Base-by-base conservation (phyloP, 2,113 vertebrate species). In the Scolopax mira region DNA sequence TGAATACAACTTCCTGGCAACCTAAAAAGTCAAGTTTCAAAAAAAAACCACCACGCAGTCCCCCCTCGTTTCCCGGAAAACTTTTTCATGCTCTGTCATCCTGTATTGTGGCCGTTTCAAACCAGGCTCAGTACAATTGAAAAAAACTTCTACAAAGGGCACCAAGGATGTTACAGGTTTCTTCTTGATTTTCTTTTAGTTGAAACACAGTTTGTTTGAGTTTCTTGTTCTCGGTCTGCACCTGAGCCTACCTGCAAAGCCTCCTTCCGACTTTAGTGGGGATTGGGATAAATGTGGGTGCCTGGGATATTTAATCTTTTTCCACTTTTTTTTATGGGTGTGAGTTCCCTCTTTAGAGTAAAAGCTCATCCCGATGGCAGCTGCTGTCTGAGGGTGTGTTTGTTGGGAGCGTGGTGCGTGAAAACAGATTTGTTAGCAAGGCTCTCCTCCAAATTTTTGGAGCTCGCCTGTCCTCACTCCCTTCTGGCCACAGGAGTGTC, bases 1-100 rank as follows among this genome's bases (percentile, higher is more conserved):
- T 64, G 88, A 90, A 73, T 62, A 74, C 79, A 71, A 96, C 95
- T 97, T 97, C 97, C 97, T 96, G 95, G 89, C 94, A 93, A 91
- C 87, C 61, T 74, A 85, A 93, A 79, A 91, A 94, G 62, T 95
- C 81, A 72, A 61, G 73, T 77, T 85, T 37, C 31, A 79, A 91
- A 90, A 90, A 57, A 67, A 54, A 30, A 52, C 24, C 14, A 28
- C 70, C 46, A 21, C 6, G 3, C 71, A 33, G 74, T 70, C 42
- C 69, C 62, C 73, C 73, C 35, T 57, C 39, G 1, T 77, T 96
- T 93, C 90, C 95, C 15, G 83, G 93, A 90, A 95, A 95, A 88
- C 64, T 61, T 81, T 73, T 88, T 82, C 74, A 62, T 93, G 61
- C 62, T 80, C 71, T 49, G 44, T 90, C 93, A 74, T 93, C 83